These are phyloP conservation scores for Urocolius indicus DNA, from an alignment of 2,113 vertebrate species.

Conservation along the genomic window DNA sequence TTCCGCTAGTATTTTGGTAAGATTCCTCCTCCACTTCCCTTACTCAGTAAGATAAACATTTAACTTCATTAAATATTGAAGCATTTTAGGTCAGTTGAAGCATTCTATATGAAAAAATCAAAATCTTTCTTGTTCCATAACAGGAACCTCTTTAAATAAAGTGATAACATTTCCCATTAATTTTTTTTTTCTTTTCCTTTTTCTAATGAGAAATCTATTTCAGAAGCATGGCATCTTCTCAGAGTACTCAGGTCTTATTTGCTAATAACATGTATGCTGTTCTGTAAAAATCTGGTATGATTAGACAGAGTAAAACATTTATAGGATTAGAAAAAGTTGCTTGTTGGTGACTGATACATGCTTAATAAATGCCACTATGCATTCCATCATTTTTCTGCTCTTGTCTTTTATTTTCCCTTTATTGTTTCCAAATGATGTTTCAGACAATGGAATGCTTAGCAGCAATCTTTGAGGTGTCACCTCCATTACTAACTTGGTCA, in stretches of 20 bases:
- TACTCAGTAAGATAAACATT: neutral
- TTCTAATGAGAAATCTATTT: neutral
- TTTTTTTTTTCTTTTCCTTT: neutral
- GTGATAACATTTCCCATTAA: neutral
- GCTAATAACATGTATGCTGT: neutral
- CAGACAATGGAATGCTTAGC: conserved; percentile 23
- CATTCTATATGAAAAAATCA: neutral
- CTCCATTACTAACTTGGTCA: no score
- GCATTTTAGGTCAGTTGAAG: neutral
- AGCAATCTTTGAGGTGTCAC: no score
- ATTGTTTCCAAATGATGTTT: neutral
- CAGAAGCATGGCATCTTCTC: neutral
- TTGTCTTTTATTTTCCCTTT: neutral
- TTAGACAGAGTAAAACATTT: neutral
- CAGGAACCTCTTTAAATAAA: neutral
- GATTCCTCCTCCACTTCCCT: fast-evolving
- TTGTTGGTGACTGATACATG: neutral
- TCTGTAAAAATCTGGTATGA: neutral
- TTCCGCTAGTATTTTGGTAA: neutral
- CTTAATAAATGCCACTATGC: neutral
- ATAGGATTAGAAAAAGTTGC: neutral
- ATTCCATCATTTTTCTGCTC: neutral
- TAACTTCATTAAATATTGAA: neutral
- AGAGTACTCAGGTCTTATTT: neutral
- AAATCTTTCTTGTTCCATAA: neutral